Percentiles rank a stretch among this genome's conserved stretches.
Evolutionary conservation across 2,797 vertebrate species (phyloP).

Genomic region (Erithacus rubecula): DNA sequence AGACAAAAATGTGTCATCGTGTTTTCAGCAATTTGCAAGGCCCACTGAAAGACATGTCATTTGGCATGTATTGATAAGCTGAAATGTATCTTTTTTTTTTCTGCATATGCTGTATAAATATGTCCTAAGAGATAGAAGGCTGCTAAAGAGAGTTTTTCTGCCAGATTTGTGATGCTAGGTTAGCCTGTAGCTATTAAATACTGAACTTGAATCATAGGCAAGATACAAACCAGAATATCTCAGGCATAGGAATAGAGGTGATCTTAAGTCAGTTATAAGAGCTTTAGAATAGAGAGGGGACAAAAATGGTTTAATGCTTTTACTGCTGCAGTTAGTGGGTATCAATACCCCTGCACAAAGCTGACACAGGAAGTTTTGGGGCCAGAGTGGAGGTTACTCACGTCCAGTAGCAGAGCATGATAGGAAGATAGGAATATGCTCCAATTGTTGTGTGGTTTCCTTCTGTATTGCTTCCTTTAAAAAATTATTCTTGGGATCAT

Average conservation of each 20-base stretch:
- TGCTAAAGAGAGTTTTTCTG: neutral
- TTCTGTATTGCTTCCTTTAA: neutral
- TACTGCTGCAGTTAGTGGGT: neutral
- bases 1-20: neutral
- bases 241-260: neutral
- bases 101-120: neutral
- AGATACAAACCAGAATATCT: neutral
- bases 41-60: fast-evolving
- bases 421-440: neutral
- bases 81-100: neutral
- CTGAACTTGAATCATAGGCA: neutral
- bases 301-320: neutral
- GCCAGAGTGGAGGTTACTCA: neutral
- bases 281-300: neutral
- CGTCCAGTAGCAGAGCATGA: neutral
- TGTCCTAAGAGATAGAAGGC: neutral
- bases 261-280: neutral
- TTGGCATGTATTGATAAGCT: neutral
- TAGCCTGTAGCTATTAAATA: neutral
- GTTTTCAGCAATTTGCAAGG: neutral
- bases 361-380: neutral
- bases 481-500: neutral
- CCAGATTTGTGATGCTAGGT: neutral
- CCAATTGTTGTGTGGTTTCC: neutral
- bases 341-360: neutral